Conservation (phyloP, 2,113 vertebrate genomes). For the Vimba vimba region DNA sequence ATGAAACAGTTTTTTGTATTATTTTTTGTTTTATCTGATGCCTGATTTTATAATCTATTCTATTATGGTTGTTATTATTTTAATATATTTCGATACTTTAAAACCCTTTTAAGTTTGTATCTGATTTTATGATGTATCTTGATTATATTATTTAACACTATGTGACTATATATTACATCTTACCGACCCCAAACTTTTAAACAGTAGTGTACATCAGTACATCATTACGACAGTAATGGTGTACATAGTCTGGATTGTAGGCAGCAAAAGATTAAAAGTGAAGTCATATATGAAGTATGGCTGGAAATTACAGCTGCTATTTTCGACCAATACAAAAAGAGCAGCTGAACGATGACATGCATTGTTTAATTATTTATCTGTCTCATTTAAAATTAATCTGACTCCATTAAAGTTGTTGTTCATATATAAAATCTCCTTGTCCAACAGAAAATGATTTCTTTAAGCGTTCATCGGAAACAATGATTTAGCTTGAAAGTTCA, state of each 20-base stretch:
- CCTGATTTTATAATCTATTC: too few relatives aligned
- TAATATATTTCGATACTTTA: too few relatives aligned
- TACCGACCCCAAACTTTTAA: neutral
- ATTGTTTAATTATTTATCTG: neutral
- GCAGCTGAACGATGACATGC: neutral
- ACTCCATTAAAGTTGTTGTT: neutral
- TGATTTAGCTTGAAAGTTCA: neutral
- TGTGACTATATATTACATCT: neutral
- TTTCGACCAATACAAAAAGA: neutral
- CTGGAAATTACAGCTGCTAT: neutral
- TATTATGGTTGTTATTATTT: too few relatives aligned
- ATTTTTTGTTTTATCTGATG: neutral
- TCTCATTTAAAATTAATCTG: neutral
- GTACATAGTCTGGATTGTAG: too few relatives aligned
- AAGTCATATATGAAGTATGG: neutral
- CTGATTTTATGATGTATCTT: too few relatives aligned
- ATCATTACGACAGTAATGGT: too few relatives aligned
- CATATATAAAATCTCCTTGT: neutral
- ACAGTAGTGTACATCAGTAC: neutral
- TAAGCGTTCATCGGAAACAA: neutral
- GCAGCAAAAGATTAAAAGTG: neutral
- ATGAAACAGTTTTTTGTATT: neutral
- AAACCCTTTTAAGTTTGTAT: too few relatives aligned
- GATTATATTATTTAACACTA: too few relatives aligned
- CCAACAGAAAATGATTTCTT: neutral